phyloP scores from a whole-genome alignment of 2,888 invertebrate genomes.

The Diogma glabrata region DNA sequence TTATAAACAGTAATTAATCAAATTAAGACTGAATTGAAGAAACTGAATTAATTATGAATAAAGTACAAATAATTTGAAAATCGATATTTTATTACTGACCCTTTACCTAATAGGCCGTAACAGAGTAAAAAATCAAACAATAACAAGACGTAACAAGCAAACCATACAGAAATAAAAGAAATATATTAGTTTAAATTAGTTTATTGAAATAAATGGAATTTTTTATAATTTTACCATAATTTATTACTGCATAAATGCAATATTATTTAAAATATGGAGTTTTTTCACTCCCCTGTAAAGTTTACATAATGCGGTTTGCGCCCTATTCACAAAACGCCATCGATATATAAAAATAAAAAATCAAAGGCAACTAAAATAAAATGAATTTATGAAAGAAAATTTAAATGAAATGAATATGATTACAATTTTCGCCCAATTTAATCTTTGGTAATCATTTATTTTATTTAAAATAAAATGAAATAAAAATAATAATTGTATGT shows the following conservation, averaged over 20 bases:
- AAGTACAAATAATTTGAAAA: constrained; percentile 2
- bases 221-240: no score
- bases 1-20: background rate
- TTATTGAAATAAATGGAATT: background rate
- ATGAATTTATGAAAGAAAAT: no score
- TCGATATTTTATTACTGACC: background rate
- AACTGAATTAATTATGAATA: background rate
- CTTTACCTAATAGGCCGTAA: constrained; percentile 2
- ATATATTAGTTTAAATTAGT: background rate
- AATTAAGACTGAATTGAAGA: constrained; percentile 2
- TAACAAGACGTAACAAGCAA: constrained; percentile 2
- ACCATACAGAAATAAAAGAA: constrained; percentile 5
- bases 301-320: no score
- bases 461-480: no score
- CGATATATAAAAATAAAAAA: no score
- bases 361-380: no score
- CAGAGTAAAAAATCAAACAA: background rate
- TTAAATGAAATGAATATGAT: no score
- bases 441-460: no score
- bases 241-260: background rate
- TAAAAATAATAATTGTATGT: no score
- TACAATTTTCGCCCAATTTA: no score
- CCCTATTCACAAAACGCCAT: no score
- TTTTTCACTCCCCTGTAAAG: no score
- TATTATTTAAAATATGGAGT: background rate